A percentile compares a stretch with the other conserved stretches of the same genome.
Conservation (phyloP, 2,888 invertebrate genomes). For the Sinopyrophorus schimmeli region DNA sequence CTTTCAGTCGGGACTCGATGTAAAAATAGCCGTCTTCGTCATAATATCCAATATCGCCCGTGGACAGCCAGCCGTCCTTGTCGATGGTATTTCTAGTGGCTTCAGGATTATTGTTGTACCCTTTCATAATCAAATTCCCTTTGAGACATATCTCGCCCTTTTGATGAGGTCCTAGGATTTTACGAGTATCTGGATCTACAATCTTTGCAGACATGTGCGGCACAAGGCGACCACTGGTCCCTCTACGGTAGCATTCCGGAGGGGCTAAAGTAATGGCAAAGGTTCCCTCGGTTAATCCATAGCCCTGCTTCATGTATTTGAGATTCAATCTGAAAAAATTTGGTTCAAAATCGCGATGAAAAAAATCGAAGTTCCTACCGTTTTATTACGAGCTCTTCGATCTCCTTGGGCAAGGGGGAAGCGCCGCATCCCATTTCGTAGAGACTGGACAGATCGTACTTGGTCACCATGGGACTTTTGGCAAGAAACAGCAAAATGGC, state of each 20-base stretch:
- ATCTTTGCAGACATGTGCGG: slow-evolving; percentile 66
- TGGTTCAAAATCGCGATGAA: neutral
- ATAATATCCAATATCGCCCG: slow-evolving; percentile 83
- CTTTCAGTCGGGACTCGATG: slow-evolving; percentile 84
- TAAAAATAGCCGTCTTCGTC: slow-evolving; percentile 78
- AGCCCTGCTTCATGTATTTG: slow-evolving; percentile 67
- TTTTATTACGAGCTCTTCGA: slow-evolving; percentile 43
- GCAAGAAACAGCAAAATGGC: slow-evolving; percentile 74
- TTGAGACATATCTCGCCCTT: slow-evolving; percentile 82
- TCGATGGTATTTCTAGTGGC: slow-evolving; percentile 69
- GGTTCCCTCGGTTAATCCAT: slow-evolving; percentile 77
- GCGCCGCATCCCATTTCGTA: slow-evolving; percentile 71
- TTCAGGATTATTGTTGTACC: slow-evolving; percentile 71
- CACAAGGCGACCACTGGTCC: slow-evolving; percentile 66
- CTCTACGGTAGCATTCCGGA: slow-evolving; percentile 53
- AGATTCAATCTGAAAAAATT: slow-evolving; percentile 3
- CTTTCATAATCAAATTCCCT: slow-evolving; percentile 62
- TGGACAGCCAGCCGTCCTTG: slow-evolving; percentile 73
- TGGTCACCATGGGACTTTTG: slow-evolving; percentile 71
- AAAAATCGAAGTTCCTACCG: slow-evolving; percentile 12
- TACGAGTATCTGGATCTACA: slow-evolving; percentile 64
- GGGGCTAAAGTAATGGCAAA: slow-evolving; percentile 58
- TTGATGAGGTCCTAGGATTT: slow-evolving; percentile 63
- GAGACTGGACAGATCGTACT: slow-evolving; percentile 71
- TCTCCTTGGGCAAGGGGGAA: slow-evolving; percentile 64